phyloP scores from a whole-genome alignment of 1,140 invertebrate species.

The Drosophila erecta region DNA sequence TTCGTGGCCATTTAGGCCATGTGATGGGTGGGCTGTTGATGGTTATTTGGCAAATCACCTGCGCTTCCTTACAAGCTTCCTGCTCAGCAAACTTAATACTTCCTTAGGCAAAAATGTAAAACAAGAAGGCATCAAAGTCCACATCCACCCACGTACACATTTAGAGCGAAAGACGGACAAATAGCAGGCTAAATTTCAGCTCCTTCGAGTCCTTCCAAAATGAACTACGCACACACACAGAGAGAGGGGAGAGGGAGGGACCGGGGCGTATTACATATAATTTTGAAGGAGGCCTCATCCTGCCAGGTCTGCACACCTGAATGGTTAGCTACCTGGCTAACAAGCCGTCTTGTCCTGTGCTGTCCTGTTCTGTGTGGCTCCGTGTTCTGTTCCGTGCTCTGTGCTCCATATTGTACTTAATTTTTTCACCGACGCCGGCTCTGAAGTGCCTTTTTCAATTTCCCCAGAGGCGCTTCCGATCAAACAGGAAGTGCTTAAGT shows the following conservation, averaged over 20 bases:
- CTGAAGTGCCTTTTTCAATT: conserved; percentile 83
- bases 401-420: conserved; percentile 63
- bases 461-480: conserved; percentile 81
- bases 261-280: conserved; percentile 60
- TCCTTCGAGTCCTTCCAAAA: conserved; percentile 52
- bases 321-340: conserved; percentile 54
- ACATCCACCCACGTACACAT: conserved; percentile 22
- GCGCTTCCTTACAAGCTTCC: conserved; percentile 78
- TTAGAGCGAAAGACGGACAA: conserved; percentile 15
- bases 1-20: conserved; percentile 68
- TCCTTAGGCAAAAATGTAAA: conserved; percentile 63
- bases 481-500: conserved; percentile 83
- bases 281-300: conserved; percentile 53
- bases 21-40: conserved; percentile 21
- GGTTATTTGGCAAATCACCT: conserved; percentile 81
- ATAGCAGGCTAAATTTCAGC: conserved; percentile 35
- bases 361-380: conserved; percentile 8
- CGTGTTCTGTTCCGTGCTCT: conserved; percentile 9
- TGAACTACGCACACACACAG: conserved; percentile 53
- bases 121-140: conserved; percentile 45
- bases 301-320: conserved; percentile 53
- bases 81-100: conserved; percentile 77
- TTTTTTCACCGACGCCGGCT: conserved; percentile 62
- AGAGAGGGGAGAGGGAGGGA: neutral
- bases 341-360: conserved; percentile 48